These are phyloP conservation scores for Orthosia gracilis DNA, from an alignment of 2,888 invertebrate species.

Conservation along the genomic window DNA sequence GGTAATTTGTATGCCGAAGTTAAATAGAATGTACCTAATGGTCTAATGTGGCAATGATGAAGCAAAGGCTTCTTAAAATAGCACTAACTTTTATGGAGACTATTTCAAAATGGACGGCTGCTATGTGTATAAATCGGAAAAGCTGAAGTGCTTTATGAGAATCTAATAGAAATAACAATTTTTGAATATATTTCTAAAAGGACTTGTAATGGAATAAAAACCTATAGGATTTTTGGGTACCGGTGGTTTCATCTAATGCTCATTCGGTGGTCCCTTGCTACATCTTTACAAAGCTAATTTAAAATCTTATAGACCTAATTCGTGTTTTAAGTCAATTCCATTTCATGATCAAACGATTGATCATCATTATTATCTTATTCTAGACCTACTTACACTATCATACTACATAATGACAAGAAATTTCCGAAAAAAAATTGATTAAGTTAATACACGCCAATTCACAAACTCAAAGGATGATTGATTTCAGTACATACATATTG, in stretches of 20 bases:
- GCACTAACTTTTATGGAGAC: constrained; percentile 32
- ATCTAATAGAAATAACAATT: constrained; percentile 44
- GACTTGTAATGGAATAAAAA: constrained; percentile 34
- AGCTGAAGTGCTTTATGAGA: constrained; percentile 62
- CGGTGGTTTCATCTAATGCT: constrained; percentile 43
- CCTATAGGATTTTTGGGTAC: constrained; percentile 43
- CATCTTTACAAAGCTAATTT: constrained; percentile 47
- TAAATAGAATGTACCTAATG: constrained; percentile 1
- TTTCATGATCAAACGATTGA: constrained; percentile 55
- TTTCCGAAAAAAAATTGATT: neutral
- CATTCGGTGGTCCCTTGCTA: constrained; percentile 63
- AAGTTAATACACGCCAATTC: neutral
- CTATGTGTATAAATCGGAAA: constrained; percentile 61
- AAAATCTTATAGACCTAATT: constrained; percentile 48
- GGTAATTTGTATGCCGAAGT: constrained; percentile 23
- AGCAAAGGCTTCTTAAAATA: constrained; percentile 25
- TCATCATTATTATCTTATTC: constrained; percentile 27
- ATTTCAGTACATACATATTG: neutral
- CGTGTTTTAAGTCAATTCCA: constrained; percentile 63
- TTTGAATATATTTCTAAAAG: constrained; percentile 50
- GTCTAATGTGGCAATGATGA: constrained; percentile 19
- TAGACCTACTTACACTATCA: constrained; percentile 26
- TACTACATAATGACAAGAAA: constrained; percentile 27
- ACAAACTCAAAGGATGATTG: neutral
- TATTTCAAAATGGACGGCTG: constrained; percentile 76